Evolutionary conservation across 2,888 invertebrate species (phyloP).

Genomic region (Exephanes ischioxanthus): DNA sequence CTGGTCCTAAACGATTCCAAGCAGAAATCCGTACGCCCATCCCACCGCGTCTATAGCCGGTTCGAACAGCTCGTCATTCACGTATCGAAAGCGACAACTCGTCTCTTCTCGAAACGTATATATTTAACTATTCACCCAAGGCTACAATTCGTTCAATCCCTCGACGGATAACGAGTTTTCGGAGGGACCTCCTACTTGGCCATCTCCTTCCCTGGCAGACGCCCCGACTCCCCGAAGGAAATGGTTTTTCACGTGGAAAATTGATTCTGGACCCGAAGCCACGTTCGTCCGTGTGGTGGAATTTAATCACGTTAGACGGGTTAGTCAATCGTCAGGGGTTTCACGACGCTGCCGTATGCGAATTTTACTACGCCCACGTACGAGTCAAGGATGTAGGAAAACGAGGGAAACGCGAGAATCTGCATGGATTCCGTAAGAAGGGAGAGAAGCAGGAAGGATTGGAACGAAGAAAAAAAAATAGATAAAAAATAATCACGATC

Average conservation of each 20-base stretch:
- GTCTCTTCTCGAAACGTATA: not conserved
- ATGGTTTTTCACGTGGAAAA: conserved; percentile 63
- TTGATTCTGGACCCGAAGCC: conserved; percentile 47
- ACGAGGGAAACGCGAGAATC: conserved; percentile 44
- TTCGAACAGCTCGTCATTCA: not conserved
- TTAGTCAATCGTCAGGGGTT: conserved; percentile 38
- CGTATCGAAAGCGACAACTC: not conserved
- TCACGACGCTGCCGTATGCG: not conserved
- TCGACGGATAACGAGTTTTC: conserved; percentile 18
- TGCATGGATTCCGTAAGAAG: not conserved
- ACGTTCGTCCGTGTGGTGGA: conserved; percentile 18
- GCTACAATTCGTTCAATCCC: not conserved
- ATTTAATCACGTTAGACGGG: conserved; percentile 53
- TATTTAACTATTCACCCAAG: not conserved
- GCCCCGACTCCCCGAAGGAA: conserved; percentile 40
- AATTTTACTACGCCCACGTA: not conserved
- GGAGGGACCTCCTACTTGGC: not conserved
- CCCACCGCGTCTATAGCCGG: not conserved
- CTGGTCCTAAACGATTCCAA: conserved; percentile 50
- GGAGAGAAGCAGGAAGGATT: conserved; percentile 16
- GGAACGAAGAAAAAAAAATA: conserved; percentile 8
- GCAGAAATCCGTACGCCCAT: conserved; percentile 61
- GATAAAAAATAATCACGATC: conserved; percentile 31
- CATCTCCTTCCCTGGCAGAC: conserved; percentile 4
- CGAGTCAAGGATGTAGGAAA: conserved; percentile 16